Evolutionary conservation across 1,140 invertebrate species (phyloP).

Genomic region (Geopemphigus sp.): DNA sequence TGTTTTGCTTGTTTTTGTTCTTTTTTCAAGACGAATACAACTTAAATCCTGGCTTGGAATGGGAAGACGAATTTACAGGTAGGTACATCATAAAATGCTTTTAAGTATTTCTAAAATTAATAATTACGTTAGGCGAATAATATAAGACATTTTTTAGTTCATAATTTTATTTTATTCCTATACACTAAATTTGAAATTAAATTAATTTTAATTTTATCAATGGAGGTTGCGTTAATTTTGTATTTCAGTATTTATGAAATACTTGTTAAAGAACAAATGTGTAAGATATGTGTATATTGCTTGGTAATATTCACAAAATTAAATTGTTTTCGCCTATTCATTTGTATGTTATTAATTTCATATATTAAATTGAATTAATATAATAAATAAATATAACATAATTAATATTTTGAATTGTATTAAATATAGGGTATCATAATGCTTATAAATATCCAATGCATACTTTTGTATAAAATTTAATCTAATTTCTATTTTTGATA

Average conservation of each 20-base stretch:
- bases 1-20: constrained; percentile 61
- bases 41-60: constrained; percentile 99
- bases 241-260: constrained; percentile 7
- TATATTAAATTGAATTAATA: constrained; percentile 2
- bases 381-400: no score
- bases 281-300: background rate
- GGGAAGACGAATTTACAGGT: constrained; percentile 99
- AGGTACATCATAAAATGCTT: constrained; percentile 59
- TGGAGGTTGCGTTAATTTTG: constrained; percentile 55
- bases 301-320: constrained; percentile 29
- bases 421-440: background rate
- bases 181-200: constrained; percentile 7
- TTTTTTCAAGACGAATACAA: constrained; percentile 95
- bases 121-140: constrained; percentile 29
- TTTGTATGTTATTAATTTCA: background rate
- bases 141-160: constrained; percentile 16
- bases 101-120: constrained; percentile 29
- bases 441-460: constrained; percentile 1
- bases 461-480: background rate
- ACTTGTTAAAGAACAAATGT: background rate
- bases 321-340: background rate
- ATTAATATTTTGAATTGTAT: constrained; percentile 28
- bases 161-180: constrained; percentile 2
- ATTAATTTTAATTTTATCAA: constrained; percentile 6
- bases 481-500: background rate